These are phyloP conservation scores for Chrysemys picta DNA, from an alignment of 2,113 vertebrate species.

Conservation along the genomic window DNA sequence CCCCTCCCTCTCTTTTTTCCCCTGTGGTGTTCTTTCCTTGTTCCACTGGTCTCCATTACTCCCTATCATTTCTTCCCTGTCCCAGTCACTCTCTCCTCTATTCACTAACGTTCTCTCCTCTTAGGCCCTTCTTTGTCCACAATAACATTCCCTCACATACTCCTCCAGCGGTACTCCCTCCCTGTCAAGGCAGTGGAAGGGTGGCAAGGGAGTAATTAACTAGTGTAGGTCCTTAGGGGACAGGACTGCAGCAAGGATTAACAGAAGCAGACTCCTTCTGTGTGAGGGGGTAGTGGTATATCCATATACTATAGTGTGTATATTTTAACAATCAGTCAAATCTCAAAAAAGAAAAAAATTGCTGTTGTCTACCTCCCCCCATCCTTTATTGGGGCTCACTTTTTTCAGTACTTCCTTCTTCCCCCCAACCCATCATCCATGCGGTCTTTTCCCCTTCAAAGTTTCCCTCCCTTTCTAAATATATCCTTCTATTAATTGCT, in stretches of 20 bases:
- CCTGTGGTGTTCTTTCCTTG: neutral
- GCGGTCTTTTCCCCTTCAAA: neutral
- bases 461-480: fast-evolving
- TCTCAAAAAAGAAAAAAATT: neutral
- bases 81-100: too few species aligned
- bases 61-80: neutral
- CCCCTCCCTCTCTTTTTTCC: neutral
- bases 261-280: neutral
- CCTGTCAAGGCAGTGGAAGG: neutral
- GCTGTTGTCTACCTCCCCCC: neutral
- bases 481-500: neutral
- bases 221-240: neutral
- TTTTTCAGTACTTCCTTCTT: neutral
- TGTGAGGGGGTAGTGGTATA: neutral
- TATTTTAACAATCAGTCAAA: neutral
- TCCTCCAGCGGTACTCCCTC: neutral
- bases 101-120: neutral
- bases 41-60: neutral
- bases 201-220: neutral
- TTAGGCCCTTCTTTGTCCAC: neutral
- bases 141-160: neutral
- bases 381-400: neutral
- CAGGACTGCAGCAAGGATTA: neutral
- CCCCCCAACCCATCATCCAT: neutral
- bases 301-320: neutral